Conservation (phyloP, 2,888 invertebrate genomes). For the Ceriagrion tenellum region DNA sequence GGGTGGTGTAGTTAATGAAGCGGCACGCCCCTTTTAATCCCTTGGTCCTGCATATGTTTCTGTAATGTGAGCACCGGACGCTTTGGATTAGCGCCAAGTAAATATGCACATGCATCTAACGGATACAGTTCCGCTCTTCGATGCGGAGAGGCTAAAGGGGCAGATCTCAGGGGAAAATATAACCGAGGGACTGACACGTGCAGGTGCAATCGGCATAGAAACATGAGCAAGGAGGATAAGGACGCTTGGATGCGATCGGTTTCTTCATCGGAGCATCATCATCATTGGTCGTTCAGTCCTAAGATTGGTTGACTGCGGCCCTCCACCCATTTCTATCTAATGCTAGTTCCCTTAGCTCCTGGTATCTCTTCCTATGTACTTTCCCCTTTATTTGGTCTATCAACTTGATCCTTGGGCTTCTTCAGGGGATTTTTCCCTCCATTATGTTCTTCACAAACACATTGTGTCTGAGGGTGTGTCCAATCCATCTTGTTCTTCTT, state of each 20-base stretch:
- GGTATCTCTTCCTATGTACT: too few relatives aligned
- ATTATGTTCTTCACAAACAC: too few relatives aligned
- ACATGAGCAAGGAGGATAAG: not conserved
- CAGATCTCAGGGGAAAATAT: not conserved
- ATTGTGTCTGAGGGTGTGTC: too few relatives aligned
- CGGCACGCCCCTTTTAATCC: not conserved
- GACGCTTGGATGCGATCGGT: not conserved
- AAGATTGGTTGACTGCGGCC: too few relatives aligned
- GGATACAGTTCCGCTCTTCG: not conserved
- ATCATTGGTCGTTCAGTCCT: too few relatives aligned
- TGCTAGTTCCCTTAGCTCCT: too few relatives aligned
- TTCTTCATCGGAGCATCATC: too few relatives aligned
- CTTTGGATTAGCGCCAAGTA: not conserved
- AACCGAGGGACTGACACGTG: not conserved
- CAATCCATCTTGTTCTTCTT: too few relatives aligned
- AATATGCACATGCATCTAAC: not conserved
- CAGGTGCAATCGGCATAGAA: not conserved
- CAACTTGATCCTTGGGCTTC: too few relatives aligned
- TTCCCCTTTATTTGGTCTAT: too few relatives aligned
- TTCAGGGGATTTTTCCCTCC: too few relatives aligned
- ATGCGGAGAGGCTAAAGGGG: not conserved
- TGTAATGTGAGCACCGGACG: not conserved
- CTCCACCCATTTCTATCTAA: too few relatives aligned
- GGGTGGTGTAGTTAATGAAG: not conserved
- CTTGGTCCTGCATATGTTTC: not conserved